Base-by-base conservation (phyloP, 1,140 invertebrate genomes). In the Cecropterus lyciades region DNA sequence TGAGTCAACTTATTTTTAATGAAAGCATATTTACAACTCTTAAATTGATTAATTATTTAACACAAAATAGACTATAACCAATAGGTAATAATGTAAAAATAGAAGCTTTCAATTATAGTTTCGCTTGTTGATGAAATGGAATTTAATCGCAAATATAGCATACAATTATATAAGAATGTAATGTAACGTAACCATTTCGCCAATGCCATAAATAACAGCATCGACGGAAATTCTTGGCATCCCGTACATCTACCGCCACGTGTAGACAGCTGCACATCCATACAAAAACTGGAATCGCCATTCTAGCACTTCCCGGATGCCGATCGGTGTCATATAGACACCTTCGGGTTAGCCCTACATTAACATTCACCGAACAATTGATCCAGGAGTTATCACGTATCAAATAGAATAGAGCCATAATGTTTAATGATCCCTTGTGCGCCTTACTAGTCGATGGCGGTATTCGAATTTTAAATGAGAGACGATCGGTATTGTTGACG, bases 401-500 rank as follows among this genome's bases (percentile, higher is more conserved):
- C 82, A 80, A 88, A 89, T 89, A 91, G 87, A 91, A 91, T 90
- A 85, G 89, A 91, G 78, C 77, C 69, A 90, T 91, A 87, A 91
- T 87, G 84, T 89, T 91, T 91, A 83, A 91, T 79, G 82, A 88
- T 79, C 89, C 80, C 87, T 90, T 91, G 89, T 91, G 72, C 84
- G 83, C 87, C 86, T 82, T 91, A 91, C 85, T 77, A 49, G 89
- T 84, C 73, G 67, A 64, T 59, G 60, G 76, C 80, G 78, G 76
- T 82, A 78, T 82, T 84, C 85, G 88, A 87, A 89, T 88, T 83
- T 85, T 85, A 87, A 90, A 89, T 73, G 73, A 69, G 62, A 63
- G 75, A 42, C 62, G 68, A 75, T 82, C 55, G 72, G 73, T 78
- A 64, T 67, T 71, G 75, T 78, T 65, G 72, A 70, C 55, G 49